Conservation (phyloP, 1,140 invertebrate genomes). For the Plodia interpunctella region DNA sequence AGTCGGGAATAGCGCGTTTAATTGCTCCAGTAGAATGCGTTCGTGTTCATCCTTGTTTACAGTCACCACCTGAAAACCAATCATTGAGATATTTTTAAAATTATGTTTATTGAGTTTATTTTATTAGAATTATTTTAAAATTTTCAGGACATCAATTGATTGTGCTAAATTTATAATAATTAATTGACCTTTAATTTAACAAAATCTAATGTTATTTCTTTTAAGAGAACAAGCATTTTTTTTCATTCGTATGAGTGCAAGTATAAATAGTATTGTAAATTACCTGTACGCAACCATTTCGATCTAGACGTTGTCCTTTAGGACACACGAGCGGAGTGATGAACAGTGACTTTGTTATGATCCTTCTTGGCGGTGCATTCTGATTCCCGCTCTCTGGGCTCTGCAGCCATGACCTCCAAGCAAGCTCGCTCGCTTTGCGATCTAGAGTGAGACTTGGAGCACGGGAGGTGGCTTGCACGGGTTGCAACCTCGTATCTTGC, state of each 20-base stretch:
- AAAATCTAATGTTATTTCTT: no score
- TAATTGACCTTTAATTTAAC: no score
- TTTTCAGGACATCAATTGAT: no score
- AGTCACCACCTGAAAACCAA: conserved; percentile 50
- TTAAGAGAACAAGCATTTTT: no score
- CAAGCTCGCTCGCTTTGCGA: conserved; percentile 57
- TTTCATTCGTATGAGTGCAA: no score
- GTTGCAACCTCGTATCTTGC: neutral
- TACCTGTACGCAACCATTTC: conserved; percentile 64
- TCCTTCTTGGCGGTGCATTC: conserved; percentile 57
- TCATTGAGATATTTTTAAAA: neutral
- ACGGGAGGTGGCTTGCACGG: conserved; percentile 44
- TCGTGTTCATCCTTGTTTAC: conserved; percentile 63
- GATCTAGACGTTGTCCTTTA: conserved; percentile 60
- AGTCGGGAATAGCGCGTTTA: conserved; percentile 59
- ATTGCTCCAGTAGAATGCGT: conserved; percentile 54
- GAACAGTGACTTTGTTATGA: conserved; percentile 67
- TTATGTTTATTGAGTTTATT: no score
- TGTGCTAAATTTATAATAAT: no score
- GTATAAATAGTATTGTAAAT: neutral
- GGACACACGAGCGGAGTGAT: conserved; percentile 62
- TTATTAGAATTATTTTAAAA: no score
- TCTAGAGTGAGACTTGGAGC: conserved; percentile 59
- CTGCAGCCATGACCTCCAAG: conserved; percentile 62
- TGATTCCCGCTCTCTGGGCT: conserved; percentile 59